Evolutionary conservation across 2,113 vertebrate genomes (phyloP), one percentile per base, ranked within the genome.

Genomic region (Muntiacus reevesi): DNA sequence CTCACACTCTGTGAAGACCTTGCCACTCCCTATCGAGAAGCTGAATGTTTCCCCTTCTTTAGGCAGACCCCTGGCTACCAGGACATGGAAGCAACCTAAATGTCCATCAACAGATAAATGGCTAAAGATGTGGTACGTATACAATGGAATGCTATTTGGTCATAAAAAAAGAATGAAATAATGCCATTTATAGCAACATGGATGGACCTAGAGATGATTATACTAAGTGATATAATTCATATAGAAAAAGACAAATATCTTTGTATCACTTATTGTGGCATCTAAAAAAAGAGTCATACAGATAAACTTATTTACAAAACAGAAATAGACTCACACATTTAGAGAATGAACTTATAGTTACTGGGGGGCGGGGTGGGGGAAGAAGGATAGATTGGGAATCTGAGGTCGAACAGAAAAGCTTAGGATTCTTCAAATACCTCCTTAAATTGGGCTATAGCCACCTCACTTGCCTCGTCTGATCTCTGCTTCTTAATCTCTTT

Each of bases 331-430:
- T 28, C 43, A 79, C 43, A 79, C 25, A 78, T 7, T 78, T 78
- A 78, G 74, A 78, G 40, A 45, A 78, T 45, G 40, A 78, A 79
- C 27, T 47, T 79, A 30, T 17, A 28, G 43, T 47, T 79, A 47
- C 27, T 9, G 4, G 14, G 7, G 4, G 27, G 14, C 47, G 1
- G 27, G 4, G 0, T 47, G 3, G 14, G 13, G 27, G 14, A 7
- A 43, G 23, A 43, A 27, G 43, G 43, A 30, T 30, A 30, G 43
- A 30, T 45, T 30, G 43, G 7, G 27, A 47, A 27, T 47, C 17
- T 47, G 43, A 16, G 14, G 43, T 17, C 47, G 76, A 79, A 40
- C 19, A 71, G n/a, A 40, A 71, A 71, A 40, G 33, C 23, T 76
- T 11, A 23, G 7, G 4, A 45, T 45, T 25, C 21, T 23, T 6